These are phyloP conservation scores for Thunnus albacares DNA, from an alignment of 2,797 vertebrate genomes.

Conservation along the genomic window DNA sequence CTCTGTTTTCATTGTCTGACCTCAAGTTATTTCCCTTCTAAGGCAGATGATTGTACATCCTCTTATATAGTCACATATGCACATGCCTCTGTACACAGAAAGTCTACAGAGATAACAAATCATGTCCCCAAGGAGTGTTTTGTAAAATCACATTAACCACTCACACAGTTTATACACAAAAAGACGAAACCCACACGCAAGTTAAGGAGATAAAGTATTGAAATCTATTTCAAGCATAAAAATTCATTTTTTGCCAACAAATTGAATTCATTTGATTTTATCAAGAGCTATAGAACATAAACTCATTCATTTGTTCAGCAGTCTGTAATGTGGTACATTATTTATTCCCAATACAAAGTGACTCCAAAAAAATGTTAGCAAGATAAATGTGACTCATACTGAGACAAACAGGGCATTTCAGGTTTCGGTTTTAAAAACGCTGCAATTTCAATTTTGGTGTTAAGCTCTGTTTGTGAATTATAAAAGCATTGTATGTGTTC, in stretches of 20 bases:
- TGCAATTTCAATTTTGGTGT: constrained; percentile 1
- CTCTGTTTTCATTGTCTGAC: constrained; percentile 41
- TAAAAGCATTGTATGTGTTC: constrained; percentile 14
- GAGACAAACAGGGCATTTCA: constrained; percentile 1
- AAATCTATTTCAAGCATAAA: constrained; percentile 29
- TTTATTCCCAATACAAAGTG: constrained; percentile 15
- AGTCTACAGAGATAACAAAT: constrained; percentile 43
- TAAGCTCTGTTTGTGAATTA: background rate
- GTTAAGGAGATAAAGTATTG: constrained; percentile 15
- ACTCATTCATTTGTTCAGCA: constrained; percentile 4
- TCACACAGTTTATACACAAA: constrained; percentile 22
- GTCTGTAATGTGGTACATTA: constrained; percentile 14
- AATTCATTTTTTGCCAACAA: constrained; percentile 6
- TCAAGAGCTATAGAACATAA: constrained; percentile 1
- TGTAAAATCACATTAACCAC: constrained; percentile 57
- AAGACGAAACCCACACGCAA: constrained; percentile 10
- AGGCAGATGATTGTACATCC: constrained; percentile 52
- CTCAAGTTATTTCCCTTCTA: constrained; percentile 32
- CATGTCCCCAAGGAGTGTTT: constrained; percentile 44
- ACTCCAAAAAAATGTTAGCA: background rate
- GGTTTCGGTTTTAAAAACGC: background rate
- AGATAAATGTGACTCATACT: constrained; percentile 22
- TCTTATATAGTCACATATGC: constrained; percentile 61
- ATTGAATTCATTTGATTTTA: constrained; percentile 29
- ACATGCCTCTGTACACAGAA: constrained; percentile 50